These are phyloP conservation scores for Murina feae DNA, from an alignment of 2,113 vertebrate species.

Conservation along the genomic window DNA sequence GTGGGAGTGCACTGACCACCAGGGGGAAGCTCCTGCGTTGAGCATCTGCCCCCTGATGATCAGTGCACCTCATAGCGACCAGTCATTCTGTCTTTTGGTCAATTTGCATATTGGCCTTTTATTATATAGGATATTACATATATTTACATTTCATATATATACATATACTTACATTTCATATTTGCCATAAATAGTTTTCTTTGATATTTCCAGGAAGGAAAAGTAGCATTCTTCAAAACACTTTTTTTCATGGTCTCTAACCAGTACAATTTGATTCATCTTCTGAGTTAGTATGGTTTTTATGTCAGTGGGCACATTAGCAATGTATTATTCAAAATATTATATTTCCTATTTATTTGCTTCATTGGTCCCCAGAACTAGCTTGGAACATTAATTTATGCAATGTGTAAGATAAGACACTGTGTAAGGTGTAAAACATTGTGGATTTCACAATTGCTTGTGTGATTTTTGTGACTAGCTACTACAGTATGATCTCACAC, in stretches of 20 bases:
- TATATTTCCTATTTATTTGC: not conserved
- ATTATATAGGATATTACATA: too few relatives aligned
- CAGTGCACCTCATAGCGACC: too few relatives aligned
- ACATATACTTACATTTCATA: not conserved
- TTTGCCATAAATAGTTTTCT: not conserved
- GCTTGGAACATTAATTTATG: not conserved
- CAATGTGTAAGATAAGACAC: not conserved
- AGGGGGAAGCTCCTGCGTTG: too few relatives aligned
- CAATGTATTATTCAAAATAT: not conserved
- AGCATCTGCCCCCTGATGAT: too few relatives aligned
- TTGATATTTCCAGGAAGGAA: not conserved
- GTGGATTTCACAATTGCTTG: not conserved
- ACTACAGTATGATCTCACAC: not conserved
- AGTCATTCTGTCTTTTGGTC: too few relatives aligned
- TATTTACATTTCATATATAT: too few relatives aligned
- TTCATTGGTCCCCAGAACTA: not conserved
- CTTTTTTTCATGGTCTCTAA: not conserved
- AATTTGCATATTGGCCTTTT: too few relatives aligned
- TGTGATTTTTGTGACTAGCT: not conserved
- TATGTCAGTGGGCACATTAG: not conserved
- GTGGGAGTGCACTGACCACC: too few relatives aligned
- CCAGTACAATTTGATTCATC: not conserved
- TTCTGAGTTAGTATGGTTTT: not conserved
- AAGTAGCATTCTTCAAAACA: not conserved
- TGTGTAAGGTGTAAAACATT: not conserved